These are phyloP conservation scores for Periophthalmus modestus DNA, from an alignment of 2,113 vertebrate genomes.

Conservation along the genomic window DNA sequence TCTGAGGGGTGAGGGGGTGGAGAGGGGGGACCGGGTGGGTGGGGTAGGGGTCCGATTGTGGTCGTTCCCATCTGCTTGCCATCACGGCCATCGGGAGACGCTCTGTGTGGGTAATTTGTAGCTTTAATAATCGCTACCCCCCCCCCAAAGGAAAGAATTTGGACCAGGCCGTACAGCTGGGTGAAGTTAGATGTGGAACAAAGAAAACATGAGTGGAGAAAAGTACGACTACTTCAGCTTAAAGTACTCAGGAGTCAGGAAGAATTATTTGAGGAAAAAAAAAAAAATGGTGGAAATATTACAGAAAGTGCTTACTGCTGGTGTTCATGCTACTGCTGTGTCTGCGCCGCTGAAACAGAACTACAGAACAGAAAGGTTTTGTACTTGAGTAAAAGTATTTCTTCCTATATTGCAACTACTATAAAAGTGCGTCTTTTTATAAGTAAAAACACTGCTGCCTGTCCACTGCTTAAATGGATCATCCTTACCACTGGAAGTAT, in stretches of 20 bases:
- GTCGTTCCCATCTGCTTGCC: slow-evolving; percentile 90
- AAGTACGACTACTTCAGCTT: neutral
- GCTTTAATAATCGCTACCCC: slow-evolving; percentile 84
- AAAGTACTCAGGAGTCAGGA: neutral
- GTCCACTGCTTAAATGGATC: too few relatives aligned
- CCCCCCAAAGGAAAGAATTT: slow-evolving; percentile 48
- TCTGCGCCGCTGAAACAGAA: neutral
- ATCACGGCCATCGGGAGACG: slow-evolving; percentile 74
- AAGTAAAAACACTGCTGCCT: too few relatives aligned
- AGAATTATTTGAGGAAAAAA: neutral
- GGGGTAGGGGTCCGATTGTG: slow-evolving; percentile 33
- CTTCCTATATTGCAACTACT: too few relatives aligned
- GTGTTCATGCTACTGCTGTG: neutral
- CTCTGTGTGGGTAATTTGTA: slow-evolving; percentile 84
- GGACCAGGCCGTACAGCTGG: slow-evolving; percentile 59
- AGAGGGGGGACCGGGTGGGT: slow-evolving; percentile 15
- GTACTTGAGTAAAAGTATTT: too few relatives aligned
- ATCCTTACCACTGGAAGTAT: too few relatives aligned
- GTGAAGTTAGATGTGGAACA: slow-evolving; percentile 55
- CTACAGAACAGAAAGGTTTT: too few relatives aligned
- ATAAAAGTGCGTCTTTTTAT: too few relatives aligned
- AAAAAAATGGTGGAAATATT: neutral
- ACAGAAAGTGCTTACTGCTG: neutral
- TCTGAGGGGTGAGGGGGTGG: slow-evolving; percentile 30
- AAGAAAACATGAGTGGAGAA: neutral